Base-by-base conservation (phyloP, 2,113 vertebrate species). In the Dunckerocampus dactyliophorus region DNA sequence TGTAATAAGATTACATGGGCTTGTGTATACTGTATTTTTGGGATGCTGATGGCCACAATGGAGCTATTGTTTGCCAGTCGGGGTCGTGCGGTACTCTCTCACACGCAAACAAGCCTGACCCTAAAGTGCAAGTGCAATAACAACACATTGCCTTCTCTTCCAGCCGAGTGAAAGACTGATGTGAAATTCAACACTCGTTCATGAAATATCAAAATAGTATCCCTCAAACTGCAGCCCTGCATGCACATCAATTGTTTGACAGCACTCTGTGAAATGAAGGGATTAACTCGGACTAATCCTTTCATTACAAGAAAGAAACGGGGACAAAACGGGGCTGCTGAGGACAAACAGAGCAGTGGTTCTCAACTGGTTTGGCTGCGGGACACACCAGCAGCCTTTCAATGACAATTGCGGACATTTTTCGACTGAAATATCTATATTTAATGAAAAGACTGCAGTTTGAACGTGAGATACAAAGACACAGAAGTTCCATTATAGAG, bases 121-220 rank as follows among this genome's bases (percentile, higher is more conserved):
- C 9, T n/a, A 13, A 31, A 16, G 51, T 31, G 51, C 21, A 0
- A 7, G 3, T 24, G 9, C 51, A 53, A 17, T 53, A 31, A 22
- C 31, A 57, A 58, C 20, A 7, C n/a, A 43, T 43, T 43, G 39
- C 39, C 14, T 12, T 3, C 39, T 43, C 39, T 39, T 39, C 8
- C 37, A 20, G 21, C 55, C 13, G 1, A 43, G 20, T 43, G n/a
- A 58, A n/a, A 22, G 11, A 10, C 12, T 17, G 21, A 14, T n/a
- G 21, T 4, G 8, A 46, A 4, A 47, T 45, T 45, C 42, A 28
- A 59, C 15, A 24, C 19, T 59, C 21, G 52, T 31, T 16, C 11
- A 22, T 82, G 69, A 84, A 83, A 83, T 76, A 75, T 81, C 37
- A 69, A 84, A 56, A 58, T 77, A 53, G 28, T 28, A 67, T 24